Evolutionary conservation across 2,797 vertebrate genomes (phyloP).

Genomic region (Phataginus tricuspis): DNA sequence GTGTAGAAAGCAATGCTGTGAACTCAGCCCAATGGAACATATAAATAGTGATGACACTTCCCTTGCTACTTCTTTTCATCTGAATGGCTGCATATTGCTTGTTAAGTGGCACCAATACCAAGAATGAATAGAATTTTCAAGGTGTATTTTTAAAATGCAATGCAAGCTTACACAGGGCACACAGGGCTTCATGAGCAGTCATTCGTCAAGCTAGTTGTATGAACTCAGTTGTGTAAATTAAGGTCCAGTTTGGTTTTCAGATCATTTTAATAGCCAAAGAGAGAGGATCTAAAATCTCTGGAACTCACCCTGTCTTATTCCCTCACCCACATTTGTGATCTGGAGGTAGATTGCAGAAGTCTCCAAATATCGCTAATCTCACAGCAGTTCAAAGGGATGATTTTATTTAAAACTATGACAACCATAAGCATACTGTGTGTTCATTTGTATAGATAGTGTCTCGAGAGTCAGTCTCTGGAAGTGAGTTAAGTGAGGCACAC

Average conservation of each 20-base stretch:
- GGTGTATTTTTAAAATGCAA: neutral
- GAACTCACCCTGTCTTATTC: neutral
- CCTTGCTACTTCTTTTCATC: neutral
- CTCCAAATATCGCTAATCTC: neutral
- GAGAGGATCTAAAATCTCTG: neutral
- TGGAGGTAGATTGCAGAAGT: neutral
- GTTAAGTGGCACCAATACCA: neutral
- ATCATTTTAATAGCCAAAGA: neutral
- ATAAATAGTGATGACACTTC: neutral
- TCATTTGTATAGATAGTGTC: neutral
- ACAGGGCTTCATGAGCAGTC: neutral
- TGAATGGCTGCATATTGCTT: neutral
- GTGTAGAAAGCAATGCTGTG: neutral
- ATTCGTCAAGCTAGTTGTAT: neutral
- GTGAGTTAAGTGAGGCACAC: neutral
- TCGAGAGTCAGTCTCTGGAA: neutral
- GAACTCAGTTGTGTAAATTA: neutral
- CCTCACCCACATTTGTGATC: accelerated
- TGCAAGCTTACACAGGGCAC: neutral
- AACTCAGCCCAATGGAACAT: neutral
- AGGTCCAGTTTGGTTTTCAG: neutral
- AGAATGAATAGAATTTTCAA: neutral
- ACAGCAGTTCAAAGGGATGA: neutral
- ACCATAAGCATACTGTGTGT: neutral
- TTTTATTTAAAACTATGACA: neutral